Base-by-base conservation (phyloP, 2,113 vertebrate genomes). In the Callipepla squamata region DNA sequence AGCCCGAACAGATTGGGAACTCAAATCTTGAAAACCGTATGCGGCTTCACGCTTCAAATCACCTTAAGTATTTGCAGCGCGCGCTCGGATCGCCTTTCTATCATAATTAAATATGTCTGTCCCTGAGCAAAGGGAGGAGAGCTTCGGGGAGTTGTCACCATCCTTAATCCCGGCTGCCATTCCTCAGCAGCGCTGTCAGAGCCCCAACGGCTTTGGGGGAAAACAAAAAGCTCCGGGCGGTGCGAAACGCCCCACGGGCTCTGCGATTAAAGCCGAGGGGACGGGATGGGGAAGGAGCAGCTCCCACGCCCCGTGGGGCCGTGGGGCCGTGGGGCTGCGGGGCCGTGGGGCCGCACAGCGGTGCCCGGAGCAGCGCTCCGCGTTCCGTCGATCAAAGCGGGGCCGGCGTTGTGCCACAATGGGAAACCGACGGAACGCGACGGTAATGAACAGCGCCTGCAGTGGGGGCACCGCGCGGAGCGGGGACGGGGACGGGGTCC, bases 51-150 rank as follows among this genome's bases (percentile, higher is more conserved):
- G 96, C 97, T 98, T 97, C 97, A 96, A 85, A 97, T 95, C 97
- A 95, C 95, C 90, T 79, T 57, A 94, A 85, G 85, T 51, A 91
- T 96, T 96, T 89, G 92, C 85, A 87, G 85, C 79, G 81, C 93
- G 62, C 93, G 62, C 66, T 87, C 92, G 83, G 95, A 95, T 95
- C 80, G 63, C 74, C 94, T 91, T 95, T 98, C 95, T 65, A 94
- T 98, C 98, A 97, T 94, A 86, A 97, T 98, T 98, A 98, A 96
- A 87, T 63, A 50, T 84, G 97, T 96, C 96, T 73, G 76, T 85
- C 81, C 87, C 38, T 1, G 0, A 86, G 94, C 84, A 65, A 61
- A 94, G 80, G 94, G 89, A 93, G 91, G 38, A 93, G 91, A 87
- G 93, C 91, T 85, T 80, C 13, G 26, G 91, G 87, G 91, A 95